A percentile compares a stretch with the other conserved stretches of the same genome.
Evolutionary conservation across 2,888 invertebrate genomes (phyloP).

Genomic region (Apoderus coryli): DNA sequence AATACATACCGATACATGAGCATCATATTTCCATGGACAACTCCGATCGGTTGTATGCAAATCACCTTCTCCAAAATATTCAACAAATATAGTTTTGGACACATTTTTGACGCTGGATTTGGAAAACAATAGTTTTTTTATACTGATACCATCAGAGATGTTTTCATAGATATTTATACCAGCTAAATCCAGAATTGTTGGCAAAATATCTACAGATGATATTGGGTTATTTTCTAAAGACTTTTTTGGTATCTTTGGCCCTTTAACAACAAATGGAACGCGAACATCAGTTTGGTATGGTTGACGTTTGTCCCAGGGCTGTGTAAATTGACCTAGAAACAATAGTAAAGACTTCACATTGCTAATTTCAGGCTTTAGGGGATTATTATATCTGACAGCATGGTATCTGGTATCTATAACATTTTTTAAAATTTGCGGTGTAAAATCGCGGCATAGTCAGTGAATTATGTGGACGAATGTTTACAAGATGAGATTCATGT

Average conservation of each 20-base stretch:
- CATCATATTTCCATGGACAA: conserved; percentile 49
- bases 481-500: too few relatives aligned
- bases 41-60: conserved; percentile 36
- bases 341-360: too few relatives aligned
- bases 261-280: conserved; percentile 68
- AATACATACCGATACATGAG: conserved; percentile 44
- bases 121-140: conserved; percentile 24
- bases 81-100: conserved; percentile 52
- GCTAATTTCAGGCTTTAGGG: too few relatives aligned
- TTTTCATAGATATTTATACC: conserved; percentile 31
- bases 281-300: conserved; percentile 82
- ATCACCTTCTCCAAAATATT: conserved; percentile 69
- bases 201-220: conserved; percentile 68
- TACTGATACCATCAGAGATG: conserved; percentile 17
- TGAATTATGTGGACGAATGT: too few relatives aligned
- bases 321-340: conserved; percentile 65
- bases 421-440: too few relatives aligned
- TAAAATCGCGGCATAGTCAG: too few relatives aligned
- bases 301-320: conserved; percentile 79
- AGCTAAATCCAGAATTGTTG: conserved; percentile 66
- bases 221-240: conserved; percentile 40
- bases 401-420: too few relatives aligned
- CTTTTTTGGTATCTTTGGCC: conserved; percentile 48
- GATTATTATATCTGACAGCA: too few relatives aligned
- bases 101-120: conserved; percentile 12